Percentiles rank a stretch among this genome's conserved stretches.
Evolutionary conservation across 2,113 vertebrate species (phyloP).

Genomic region (Pterocles gutturalis): DNA sequence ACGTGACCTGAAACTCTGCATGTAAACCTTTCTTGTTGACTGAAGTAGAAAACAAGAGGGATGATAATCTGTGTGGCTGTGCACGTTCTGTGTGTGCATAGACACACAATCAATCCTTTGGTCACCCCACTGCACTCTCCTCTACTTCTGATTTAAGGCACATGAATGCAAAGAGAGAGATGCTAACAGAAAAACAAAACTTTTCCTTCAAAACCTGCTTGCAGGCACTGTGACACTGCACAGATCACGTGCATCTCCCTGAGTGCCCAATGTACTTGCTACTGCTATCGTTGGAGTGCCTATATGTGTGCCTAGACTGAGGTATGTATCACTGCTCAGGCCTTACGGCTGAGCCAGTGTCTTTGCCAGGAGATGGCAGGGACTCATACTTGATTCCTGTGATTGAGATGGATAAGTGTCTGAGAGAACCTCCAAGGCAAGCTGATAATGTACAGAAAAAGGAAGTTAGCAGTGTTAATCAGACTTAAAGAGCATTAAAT

Average conservation of each 20-base stretch:
- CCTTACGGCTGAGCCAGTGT: not conserved
- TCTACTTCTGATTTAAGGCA: not conserved
- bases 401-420: not conserved
- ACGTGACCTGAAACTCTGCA: not conserved
- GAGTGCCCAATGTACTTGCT: accelerated
- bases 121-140: not conserved
- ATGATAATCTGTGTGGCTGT: not conserved
- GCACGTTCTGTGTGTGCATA: not conserved
- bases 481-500: not conserved
- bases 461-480: not conserved
- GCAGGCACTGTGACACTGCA: not conserved
- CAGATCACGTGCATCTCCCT: not conserved
- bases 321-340: not conserved
- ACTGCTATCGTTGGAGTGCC: not conserved
- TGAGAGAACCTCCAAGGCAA: not conserved
- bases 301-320: accelerated
- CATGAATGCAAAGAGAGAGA: not conserved
- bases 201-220: not conserved
- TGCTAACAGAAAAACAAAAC: not conserved
- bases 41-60: not conserved
- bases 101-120: not conserved
- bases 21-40: not conserved
- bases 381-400: not conserved
- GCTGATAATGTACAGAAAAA: conserved; percentile 1
- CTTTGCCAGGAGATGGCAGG: not conserved